Conservation (phyloP, 2,888 invertebrate genomes). For the Pristionchus maxplancki region DNA sequence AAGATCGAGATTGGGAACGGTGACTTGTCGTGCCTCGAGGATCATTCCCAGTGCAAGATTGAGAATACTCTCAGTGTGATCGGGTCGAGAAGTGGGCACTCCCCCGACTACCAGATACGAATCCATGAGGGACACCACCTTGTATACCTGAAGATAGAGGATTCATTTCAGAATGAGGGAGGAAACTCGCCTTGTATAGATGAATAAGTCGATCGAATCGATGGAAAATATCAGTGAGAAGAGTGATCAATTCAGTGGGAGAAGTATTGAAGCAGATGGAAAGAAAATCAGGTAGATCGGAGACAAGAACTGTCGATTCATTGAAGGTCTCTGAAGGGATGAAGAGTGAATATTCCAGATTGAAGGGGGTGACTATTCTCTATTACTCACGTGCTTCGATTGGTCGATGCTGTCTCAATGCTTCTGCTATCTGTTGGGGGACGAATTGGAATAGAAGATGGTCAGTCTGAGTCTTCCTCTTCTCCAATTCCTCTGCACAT, state of each 20-base stretch:
- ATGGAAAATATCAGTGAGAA: slow-evolving; percentile 78
- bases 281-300: slow-evolving; percentile 79
- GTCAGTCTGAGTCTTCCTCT: slow-evolving; percentile 66
- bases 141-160: slow-evolving; percentile 69
- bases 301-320: slow-evolving; percentile 77
- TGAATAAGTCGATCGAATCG: slow-evolving; percentile 71
- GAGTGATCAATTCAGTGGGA: slow-evolving; percentile 76
- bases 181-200: slow-evolving; percentile 55
- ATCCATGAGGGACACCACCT: slow-evolving; percentile 77
- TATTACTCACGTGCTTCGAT: slow-evolving; percentile 67
- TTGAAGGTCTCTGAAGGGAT: slow-evolving; percentile 69
- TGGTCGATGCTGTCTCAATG: slow-evolving; percentile 62
- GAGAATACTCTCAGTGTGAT: slow-evolving; percentile 76
- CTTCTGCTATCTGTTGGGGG: slow-evolving; percentile 68
- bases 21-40: slow-evolving; percentile 72
- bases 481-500: slow-evolving; percentile 68
- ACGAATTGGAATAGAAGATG: slow-evolving; percentile 70
- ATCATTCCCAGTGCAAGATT: slow-evolving; percentile 78
- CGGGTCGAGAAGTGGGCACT: slow-evolving; percentile 74
- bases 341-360: background rate
- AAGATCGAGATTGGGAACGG: slow-evolving; percentile 68
- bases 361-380: background rate
- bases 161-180: no score
- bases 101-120: slow-evolving; percentile 78
- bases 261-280: slow-evolving; percentile 66